phyloP scores from a whole-genome alignment of 2,888 invertebrate genomes.

The Orthonychiurus folsomi region DNA sequence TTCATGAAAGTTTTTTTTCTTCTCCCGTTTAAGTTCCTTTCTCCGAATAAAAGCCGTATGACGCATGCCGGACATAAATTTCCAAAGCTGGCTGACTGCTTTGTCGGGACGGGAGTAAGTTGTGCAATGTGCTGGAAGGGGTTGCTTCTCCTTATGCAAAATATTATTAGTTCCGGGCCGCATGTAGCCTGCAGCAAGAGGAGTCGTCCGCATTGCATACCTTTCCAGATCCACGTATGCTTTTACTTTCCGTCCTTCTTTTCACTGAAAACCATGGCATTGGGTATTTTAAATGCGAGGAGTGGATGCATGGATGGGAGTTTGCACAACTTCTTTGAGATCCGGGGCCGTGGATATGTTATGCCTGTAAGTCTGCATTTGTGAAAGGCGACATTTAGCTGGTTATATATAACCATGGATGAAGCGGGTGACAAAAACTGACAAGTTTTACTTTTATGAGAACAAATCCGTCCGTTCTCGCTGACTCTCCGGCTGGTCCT shows the following conservation, averaged over 20 bases:
- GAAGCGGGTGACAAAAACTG: not conserved
- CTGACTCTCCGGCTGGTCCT: too few relatives aligned
- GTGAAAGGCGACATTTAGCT: not conserved
- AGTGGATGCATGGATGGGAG: too few relatives aligned
- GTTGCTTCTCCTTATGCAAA: not conserved
- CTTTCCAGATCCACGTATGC: too few relatives aligned
- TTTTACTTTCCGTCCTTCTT: not conserved
- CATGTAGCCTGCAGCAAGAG: not conserved
- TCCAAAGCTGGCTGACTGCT: too few relatives aligned
- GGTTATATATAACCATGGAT: not conserved
- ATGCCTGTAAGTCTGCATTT: not conserved
- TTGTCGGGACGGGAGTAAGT: too few relatives aligned
- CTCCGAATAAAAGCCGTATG: not conserved
- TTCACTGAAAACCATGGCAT: not conserved
- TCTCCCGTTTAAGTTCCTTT: too few relatives aligned
- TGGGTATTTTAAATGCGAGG: not conserved
- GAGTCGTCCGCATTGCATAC: too few relatives aligned
- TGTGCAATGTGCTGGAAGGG: not conserved
- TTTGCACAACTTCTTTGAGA: too few relatives aligned
- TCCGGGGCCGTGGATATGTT: not conserved
- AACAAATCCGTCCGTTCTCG: not conserved
- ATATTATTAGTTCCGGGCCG: not conserved
- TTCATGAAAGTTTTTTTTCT: not conserved
- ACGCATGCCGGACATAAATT: slow-evolving; percentile 1
- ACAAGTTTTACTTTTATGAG: slow-evolving; percentile 1